Percentiles rank a stretch among this genome's conserved stretches.
Conservation (phyloP, 1,140 invertebrate species). For the Calliphora vicina region DNA sequence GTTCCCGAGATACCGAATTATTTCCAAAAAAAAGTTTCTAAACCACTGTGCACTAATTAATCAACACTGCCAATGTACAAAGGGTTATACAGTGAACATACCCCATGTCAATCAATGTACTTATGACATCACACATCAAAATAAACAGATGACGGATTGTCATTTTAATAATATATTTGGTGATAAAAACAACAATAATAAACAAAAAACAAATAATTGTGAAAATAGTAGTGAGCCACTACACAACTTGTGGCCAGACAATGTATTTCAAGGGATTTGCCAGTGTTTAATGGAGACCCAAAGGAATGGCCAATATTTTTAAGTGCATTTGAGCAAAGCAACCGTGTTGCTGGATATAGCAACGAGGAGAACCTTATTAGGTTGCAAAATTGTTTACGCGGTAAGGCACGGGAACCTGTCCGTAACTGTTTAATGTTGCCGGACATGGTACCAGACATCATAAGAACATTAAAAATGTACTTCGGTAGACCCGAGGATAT, state of each 20-base stretch:
- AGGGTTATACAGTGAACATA: neutral
- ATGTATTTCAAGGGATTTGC: constrained; percentile 6
- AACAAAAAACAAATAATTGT: too few species aligned
- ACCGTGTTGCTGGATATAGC: constrained; percentile 9
- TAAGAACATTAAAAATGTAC: constrained; percentile 8
- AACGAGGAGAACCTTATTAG: constrained; percentile 32
- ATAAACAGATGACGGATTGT: too few species aligned
- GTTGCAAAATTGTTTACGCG: constrained; percentile 22
- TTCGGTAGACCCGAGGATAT: neutral
- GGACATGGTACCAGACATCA: neutral
- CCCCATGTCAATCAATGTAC: neutral
- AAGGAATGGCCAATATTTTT: constrained; percentile 28
- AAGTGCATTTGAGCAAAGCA: constrained; percentile 25
- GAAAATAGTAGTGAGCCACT: neutral
- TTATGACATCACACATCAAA: neutral
- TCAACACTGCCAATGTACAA: neutral
- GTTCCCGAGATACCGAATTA: too few species aligned
- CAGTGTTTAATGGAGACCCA: neutral
- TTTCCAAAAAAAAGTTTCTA: too few species aligned
- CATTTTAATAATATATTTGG: too few species aligned
- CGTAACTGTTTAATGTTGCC: neutral
- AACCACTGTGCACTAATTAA: too few species aligned
- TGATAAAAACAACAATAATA: too few species aligned
- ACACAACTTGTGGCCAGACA: constrained; percentile 17
- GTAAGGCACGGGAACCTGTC: constrained; percentile 1